Evolutionary conservation across 2,888 invertebrate genomes (phyloP), one percentile per base, ranked within the genome.

Genomic region (Parnassius mnemosyne): DNA sequence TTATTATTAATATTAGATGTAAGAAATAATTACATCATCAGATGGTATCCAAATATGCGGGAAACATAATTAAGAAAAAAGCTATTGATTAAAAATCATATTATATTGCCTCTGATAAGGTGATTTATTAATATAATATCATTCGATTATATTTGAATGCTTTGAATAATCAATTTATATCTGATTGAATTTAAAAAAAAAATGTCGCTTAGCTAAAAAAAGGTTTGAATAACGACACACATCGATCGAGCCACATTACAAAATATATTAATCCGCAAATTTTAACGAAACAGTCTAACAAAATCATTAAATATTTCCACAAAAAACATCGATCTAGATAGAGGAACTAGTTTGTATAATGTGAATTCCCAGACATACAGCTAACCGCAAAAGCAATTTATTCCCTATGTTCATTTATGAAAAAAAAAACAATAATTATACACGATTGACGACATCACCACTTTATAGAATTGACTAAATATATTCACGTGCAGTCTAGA

Each of bases 381-480:
- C 41, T 46, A 52, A 61, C 56, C 46, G 56, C 56, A 52, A 46
- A 13, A 53, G 12, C 41, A 41, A 59, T 53, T 49, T 49, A 53
- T 60, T 16, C 47, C 47, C 53, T 53, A 16, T 20, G 61, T 61
- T 61, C 56, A 61, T 61, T 56, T 51, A 61, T 61, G 50, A 51
- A 51, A 34, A 61, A 2, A 61, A 54, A 50, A 54, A 20, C 41
- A 25, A 53, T 54, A 43, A 50, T 61, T 55, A 61, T 61, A 16
- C 60, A 41, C 41, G 44, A 46, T 42, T 12, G 43, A 5, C 34
- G 34, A 34, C 34, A 34, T 34, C 34, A 34, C 34, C 34, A 34
- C 34, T 34, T 34, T 34, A 34, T 34, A 34, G 34, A 7, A 34
- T 7, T 34, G 34, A 34, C 34, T 34, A 34, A 34, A 34, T 34